Percentiles rank a stretch among this genome's conserved stretches.
Evolutionary conservation across 1,140 invertebrate genomes (phyloP).

Genomic region (Drosophila dunni): DNA sequence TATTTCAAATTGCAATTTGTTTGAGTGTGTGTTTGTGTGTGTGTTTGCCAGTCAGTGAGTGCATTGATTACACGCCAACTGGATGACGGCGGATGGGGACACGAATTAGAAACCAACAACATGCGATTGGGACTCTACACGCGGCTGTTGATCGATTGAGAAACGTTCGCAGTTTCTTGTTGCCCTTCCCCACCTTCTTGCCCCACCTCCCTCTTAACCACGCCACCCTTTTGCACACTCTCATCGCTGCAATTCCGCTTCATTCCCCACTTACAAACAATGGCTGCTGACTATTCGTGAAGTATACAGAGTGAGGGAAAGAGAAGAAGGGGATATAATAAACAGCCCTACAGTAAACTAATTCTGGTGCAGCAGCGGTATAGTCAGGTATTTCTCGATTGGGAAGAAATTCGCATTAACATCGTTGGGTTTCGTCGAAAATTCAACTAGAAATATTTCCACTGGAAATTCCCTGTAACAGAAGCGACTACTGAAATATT

Average conservation of each 20-base stretch:
- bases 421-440: too few relatives aligned
- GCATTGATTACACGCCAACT: conserved; percentile 48
- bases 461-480: too few relatives aligned
- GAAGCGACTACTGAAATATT: too few relatives aligned
- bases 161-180: conserved; percentile 6
- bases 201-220: neutral
- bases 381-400: too few relatives aligned
- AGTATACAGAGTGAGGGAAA: too few relatives aligned
- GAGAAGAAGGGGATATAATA: too few relatives aligned
- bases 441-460: too few relatives aligned
- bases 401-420: too few relatives aligned
- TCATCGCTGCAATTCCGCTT: conserved; percentile 4
- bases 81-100: conserved; percentile 22
- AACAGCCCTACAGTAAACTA: too few relatives aligned
- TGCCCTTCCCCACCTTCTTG: neutral
- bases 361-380: too few relatives aligned
- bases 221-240: conserved; percentile 1
- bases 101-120: conserved; percentile 34
- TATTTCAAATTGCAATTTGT: conserved; percentile 19
- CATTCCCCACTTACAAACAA: neutral
- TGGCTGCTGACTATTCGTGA: too few relatives aligned
- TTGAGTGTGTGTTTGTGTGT: neutral
- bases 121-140: conserved; percentile 19
- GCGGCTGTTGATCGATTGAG: conserved; percentile 31
- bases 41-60: conserved; percentile 13